Evolutionary conservation across 2,113 vertebrate species (phyloP).

Genomic region (Cettia cetti): DNA sequence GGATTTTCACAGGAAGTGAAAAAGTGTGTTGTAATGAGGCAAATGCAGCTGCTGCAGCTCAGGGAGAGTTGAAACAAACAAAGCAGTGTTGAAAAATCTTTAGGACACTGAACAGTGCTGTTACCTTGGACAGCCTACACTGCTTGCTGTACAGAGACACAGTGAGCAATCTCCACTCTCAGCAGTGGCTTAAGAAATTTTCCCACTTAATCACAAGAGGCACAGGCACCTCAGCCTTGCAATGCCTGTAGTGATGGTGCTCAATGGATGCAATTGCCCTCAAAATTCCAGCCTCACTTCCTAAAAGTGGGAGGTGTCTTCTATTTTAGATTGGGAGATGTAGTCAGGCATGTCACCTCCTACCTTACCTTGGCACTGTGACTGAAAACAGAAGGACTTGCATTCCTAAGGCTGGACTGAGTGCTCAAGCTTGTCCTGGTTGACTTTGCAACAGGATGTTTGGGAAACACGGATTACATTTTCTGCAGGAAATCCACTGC

Average conservation of each 20-base stretch:
- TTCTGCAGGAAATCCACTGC: background rate
- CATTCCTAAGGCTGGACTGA: background rate
- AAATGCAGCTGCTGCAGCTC: background rate
- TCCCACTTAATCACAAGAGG: background rate
- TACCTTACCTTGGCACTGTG: too few relatives aligned
- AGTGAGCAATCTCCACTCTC: background rate
- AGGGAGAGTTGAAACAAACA: background rate
- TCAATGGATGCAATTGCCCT: background rate
- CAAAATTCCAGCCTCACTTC: background rate
- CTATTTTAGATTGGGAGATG: background rate
- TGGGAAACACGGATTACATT: accelerated
- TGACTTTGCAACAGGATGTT: background rate
- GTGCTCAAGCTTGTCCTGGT: background rate
- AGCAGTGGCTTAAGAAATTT: background rate
- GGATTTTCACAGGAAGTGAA: background rate
- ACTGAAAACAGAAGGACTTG: background rate
- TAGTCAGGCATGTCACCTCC: background rate
- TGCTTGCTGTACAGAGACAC: background rate
- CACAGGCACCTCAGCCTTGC: background rate
- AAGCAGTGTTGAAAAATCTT: background rate
- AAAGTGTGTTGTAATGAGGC: background rate
- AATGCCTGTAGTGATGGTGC: background rate
- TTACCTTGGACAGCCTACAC: background rate
- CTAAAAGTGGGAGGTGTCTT: background rate
- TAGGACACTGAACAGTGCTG: background rate